Evolutionary conservation across 2,888 invertebrate species (phyloP), one percentile per base, ranked within the genome.

Genomic region (Camptogramma bilineatum): DNA sequence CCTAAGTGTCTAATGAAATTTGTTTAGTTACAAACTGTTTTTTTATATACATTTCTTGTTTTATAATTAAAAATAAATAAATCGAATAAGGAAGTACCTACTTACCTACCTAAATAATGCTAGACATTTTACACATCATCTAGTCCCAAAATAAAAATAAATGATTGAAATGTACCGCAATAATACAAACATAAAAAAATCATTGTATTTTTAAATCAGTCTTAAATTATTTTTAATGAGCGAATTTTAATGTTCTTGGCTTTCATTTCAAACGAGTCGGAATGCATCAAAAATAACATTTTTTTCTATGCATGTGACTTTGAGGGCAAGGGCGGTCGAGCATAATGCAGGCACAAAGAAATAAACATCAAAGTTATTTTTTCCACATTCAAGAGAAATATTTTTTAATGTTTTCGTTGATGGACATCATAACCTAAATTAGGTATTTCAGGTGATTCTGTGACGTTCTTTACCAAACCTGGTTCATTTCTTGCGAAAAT

Each of bases 241-340:
- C n/a, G n/a, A n/a, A n/a, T n/a, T n/a, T n/a, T n/a, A 39, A 48
- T 28, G 28, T 9, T 57, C 42, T 57, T 57, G 52, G 60, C 64
- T 47, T 53, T 44, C 34, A 52, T 65, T 57, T 56, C 31, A 57
- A 61, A 64, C 13, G 57, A 46, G 21, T 42, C 44, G 31, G 17
- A 52, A 54, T 46, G 50, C 50, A 48, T 59, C 51, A 54, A 54
- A 58, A 31, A 16, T 34, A 21, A 46, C 10, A 48, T 52, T 50
- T 47, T 52, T 57, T 61, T 48, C 28, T 8, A 46, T 31, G 57
- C 21, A 44, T n/a, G 60, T 48, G 59, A 70, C 46, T 64, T 70
- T 64, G 60, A 58, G n/a, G 47, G 31, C 69, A 71, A 71, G 69
- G 64, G 63, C 66, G 48, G 21, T 52, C 60, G 44, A 46, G 18